Evolutionary conservation across 2,888 invertebrate species (phyloP).

Genomic region (Enoplolaimus lenunculus): DNA sequence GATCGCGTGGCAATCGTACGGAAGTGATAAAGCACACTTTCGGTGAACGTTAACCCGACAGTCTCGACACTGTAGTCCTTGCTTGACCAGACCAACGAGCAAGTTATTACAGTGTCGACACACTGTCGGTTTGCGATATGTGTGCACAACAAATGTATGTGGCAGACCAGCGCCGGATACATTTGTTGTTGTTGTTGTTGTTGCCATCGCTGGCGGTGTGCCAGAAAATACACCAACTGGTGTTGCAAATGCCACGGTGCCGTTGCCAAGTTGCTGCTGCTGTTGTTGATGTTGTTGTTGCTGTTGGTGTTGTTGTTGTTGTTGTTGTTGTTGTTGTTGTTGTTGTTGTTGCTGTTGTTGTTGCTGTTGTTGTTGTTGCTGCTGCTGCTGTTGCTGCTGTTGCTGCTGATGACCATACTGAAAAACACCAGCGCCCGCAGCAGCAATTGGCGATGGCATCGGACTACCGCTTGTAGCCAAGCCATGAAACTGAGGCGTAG

Average conservation of each 20-base stretch:
- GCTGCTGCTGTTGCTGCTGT: background rate
- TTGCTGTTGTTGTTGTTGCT: background rate
- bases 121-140: conserved; percentile 38
- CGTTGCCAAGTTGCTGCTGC: background rate
- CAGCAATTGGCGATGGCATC: too few relatives aligned
- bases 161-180: conserved; percentile 28
- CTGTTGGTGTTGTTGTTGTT: background rate
- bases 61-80: conserved; percentile 38
- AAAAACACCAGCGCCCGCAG: too few relatives aligned
- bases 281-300: background rate
- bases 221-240: background rate
- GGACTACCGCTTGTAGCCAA: too few relatives aligned
- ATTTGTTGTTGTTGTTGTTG: conserved; percentile 21
- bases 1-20: conserved; percentile 33
- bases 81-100: conserved; percentile 38
- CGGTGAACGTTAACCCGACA: conserved; percentile 39
- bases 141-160: conserved; percentile 38
- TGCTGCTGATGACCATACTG: too few relatives aligned
- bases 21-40: conserved; percentile 33
- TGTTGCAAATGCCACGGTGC: too few relatives aligned
- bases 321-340: background rate
- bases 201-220: conserved; percentile 12
- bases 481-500: too few relatives aligned
- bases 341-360: background rate
- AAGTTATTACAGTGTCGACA: conserved; percentile 39